Evolutionary conservation across 2,888 invertebrate species (phyloP).

Genomic region (Onthophagus sagittarius): DNA sequence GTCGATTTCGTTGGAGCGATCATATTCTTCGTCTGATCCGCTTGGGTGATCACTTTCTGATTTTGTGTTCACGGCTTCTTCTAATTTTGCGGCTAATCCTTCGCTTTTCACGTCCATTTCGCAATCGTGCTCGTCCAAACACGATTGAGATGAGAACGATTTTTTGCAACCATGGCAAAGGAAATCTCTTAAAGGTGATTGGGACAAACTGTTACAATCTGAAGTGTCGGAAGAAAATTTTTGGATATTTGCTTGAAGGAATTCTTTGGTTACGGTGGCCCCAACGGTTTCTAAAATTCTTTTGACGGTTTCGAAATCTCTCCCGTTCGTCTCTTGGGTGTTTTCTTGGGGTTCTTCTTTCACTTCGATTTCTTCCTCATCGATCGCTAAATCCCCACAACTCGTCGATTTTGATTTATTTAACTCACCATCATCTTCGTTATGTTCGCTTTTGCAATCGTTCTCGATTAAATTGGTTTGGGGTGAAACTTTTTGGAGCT

Average conservation of each 20-base stretch:
- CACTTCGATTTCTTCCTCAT: constrained; percentile 57
- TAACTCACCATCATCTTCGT: constrained; percentile 48
- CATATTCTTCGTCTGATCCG: constrained; percentile 54
- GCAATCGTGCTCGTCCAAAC: constrained; percentile 70
- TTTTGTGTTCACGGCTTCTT: constrained; percentile 59
- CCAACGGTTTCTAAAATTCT: constrained; percentile 72
- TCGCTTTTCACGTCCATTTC: constrained; percentile 62
- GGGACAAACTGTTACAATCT: constrained; percentile 44
- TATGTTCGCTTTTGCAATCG: constrained; percentile 34
- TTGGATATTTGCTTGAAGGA: constrained; percentile 66
- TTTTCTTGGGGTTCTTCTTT: constrained; percentile 38
- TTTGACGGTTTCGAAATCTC: constrained; percentile 63
- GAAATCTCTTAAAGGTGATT: constrained; percentile 43
- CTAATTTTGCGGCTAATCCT: constrained; percentile 73
- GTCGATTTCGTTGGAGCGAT: constrained; percentile 50
- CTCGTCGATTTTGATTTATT: constrained; percentile 43
- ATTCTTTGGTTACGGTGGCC: constrained; percentile 70
- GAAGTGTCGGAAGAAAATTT: constrained; percentile 59
- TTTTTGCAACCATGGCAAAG: constrained; percentile 60
- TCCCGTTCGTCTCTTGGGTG: constrained; percentile 45
- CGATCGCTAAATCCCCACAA: constrained; percentile 62
- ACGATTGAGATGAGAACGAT: constrained; percentile 56
- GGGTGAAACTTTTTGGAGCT: constrained; percentile 54
- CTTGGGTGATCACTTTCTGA: constrained; percentile 53
- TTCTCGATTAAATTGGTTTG: constrained; percentile 40